Conservation (phyloP, 64 coral and sea anemone species). For the Porites lutea region DNA sequence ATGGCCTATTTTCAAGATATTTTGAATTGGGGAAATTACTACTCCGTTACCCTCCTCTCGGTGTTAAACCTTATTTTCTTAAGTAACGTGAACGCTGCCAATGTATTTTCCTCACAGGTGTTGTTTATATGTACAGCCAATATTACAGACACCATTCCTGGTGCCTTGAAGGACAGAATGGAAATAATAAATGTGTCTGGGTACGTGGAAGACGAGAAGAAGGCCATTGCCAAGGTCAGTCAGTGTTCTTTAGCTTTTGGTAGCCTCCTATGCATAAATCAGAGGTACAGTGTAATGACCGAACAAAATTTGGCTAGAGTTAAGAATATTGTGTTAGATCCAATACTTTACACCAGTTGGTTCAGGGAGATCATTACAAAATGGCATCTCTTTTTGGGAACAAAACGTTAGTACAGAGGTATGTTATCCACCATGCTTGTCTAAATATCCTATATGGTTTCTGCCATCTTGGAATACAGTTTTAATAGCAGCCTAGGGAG, state of each 20-base stretch:
- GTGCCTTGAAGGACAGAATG: conserved; percentile 95
- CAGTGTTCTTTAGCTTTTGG: background rate
- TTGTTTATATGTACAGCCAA: conserved; percentile 99
- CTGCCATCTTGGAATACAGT: too few relatives aligned
- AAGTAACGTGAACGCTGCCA: background rate
- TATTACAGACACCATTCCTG: conserved; percentile 96
- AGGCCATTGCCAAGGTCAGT: conserved; percentile 93
- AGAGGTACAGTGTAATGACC: too few relatives aligned
- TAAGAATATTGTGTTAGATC: too few relatives aligned
- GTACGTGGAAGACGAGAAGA: conserved; percentile 99
- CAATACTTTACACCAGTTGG: too few relatives aligned
- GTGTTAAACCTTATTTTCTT: background rate
- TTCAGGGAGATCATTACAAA: too few relatives aligned
- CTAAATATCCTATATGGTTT: too few relatives aligned
- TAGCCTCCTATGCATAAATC: background rate
- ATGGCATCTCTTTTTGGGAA: too few relatives aligned
- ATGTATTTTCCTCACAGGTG: conserved; percentile 43
- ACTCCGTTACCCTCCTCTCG: background rate
- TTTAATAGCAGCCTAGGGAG: too few relatives aligned
- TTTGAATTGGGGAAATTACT: background rate
- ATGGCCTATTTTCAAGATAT: too few relatives aligned
- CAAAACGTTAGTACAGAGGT: too few relatives aligned
- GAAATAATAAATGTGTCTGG: conserved; percentile 99
- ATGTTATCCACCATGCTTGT: too few relatives aligned
- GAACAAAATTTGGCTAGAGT: too few relatives aligned